Percentiles rank a stretch among this genome's conserved stretches.
Evolutionary conservation across 2,113 vertebrate species (phyloP).

Genomic region (Strix aluco): DNA sequence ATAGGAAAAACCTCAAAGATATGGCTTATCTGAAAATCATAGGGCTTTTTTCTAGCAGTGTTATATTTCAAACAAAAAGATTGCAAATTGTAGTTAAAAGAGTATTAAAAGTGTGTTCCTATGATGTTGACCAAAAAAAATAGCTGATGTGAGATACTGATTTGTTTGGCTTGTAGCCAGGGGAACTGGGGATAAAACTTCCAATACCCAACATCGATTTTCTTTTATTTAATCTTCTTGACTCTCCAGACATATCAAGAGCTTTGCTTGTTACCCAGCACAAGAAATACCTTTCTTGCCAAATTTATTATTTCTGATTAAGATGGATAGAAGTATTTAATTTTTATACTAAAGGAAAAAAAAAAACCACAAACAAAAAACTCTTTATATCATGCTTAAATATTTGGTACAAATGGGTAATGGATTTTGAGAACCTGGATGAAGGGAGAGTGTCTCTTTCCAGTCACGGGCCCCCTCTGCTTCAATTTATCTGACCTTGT

Average conservation of each 20-base stretch:
- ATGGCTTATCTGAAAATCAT: not conserved
- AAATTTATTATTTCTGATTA: not conserved
- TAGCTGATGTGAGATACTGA: not conserved
- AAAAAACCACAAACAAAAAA: not conserved
- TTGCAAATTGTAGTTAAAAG: not conserved
- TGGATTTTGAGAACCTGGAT: not conserved
- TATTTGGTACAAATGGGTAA: not conserved
- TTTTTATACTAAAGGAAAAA: not conserved
- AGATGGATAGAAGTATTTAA: not conserved
- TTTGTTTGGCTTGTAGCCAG: not conserved
- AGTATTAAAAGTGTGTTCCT: not conserved
- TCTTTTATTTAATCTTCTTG: not conserved
- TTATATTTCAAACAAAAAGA: not conserved
- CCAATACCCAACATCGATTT: not conserved
- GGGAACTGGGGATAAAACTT: not conserved
- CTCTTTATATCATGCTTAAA: not conserved
- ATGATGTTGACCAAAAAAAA: not conserved
- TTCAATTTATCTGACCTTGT: not conserved
- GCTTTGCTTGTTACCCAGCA: not conserved
- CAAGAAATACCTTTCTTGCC: not conserved
- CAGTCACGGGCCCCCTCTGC: not conserved
- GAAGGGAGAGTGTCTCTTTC: not conserved
- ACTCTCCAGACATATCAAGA: not conserved
- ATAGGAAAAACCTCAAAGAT: not conserved
- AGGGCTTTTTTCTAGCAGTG: not conserved